Percentiles rank a stretch among this genome's conserved stretches.
Evolutionary conservation across 2,113 vertebrate genomes (phyloP).

Genomic region (Crotalus helleri): DNA sequence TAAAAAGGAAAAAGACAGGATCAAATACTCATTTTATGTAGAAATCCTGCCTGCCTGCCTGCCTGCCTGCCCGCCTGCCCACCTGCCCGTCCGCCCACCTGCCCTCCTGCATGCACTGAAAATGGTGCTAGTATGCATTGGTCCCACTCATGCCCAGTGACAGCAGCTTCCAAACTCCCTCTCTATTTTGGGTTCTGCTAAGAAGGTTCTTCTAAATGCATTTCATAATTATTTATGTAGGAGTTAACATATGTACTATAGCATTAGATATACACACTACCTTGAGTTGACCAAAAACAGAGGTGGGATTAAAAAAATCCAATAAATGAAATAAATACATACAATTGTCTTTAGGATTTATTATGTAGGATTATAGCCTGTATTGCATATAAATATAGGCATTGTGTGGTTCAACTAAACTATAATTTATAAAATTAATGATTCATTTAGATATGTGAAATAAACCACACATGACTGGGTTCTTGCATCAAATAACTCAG

Average conservation of each 20-base stretch:
- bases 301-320: background rate
- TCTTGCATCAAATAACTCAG: background rate
- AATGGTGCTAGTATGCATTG: background rate
- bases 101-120: background rate
- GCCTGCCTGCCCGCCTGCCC: background rate
- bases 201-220: background rate
- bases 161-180: background rate
- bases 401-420: background rate
- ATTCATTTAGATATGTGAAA: background rate
- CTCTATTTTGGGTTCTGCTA: background rate
- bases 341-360: background rate
- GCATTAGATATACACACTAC: background rate
- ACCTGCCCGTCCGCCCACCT: background rate
- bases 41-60: background rate
- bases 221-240: background rate
- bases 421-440: background rate
- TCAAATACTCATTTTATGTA: background rate
- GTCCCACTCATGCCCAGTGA: background rate
- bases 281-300: background rate
- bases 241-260: background rate
- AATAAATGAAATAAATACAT: background rate
- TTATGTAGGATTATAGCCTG: background rate
- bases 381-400: background rate
- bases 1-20: background rate
- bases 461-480: background rate